Evolutionary conservation across 2,797 vertebrate species (phyloP).

Genomic region (Hemibagrus guttatus): DNA sequence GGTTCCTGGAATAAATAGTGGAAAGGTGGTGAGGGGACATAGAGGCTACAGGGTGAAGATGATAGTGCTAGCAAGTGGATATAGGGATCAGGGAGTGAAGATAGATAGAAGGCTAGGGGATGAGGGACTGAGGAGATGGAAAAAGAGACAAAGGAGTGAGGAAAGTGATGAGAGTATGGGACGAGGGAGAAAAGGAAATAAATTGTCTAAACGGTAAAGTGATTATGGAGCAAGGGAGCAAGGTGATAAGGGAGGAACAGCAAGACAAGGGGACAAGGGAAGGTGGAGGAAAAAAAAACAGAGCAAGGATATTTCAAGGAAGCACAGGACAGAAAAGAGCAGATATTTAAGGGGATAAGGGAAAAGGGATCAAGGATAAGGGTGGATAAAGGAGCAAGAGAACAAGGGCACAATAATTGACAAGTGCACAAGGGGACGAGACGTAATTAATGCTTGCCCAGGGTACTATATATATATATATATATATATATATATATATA

Average conservation of each 20-base stretch:
- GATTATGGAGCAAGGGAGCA: neutral
- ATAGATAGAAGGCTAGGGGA: neutral
- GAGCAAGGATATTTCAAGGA: slow-evolving; percentile 6
- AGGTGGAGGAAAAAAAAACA: neutral
- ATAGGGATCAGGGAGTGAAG: neutral
- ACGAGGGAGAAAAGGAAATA: neutral
- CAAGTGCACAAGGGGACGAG: neutral
- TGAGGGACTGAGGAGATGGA: neutral
- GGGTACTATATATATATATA: neutral
- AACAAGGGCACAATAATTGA: neutral
- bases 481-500: too few species aligned
- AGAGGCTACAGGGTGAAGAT: slow-evolving; percentile 5
- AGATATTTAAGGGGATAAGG: slow-evolving; percentile 1
- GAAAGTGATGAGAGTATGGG: neutral
- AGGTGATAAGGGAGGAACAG: neutral
- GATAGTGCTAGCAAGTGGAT: neutral
- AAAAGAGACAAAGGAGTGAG: neutral
- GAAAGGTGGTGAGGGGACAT: neutral
- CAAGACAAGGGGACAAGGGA: neutral
- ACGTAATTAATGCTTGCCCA: neutral
- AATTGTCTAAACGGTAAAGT: neutral
- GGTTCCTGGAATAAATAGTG: neutral
- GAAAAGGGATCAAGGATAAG: neutral
- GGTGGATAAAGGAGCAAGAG: neutral
- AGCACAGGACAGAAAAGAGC: neutral